phyloP scores from a whole-genome alignment of 2,888 invertebrate genomes.

The Dorcus parallelipipedus region DNA sequence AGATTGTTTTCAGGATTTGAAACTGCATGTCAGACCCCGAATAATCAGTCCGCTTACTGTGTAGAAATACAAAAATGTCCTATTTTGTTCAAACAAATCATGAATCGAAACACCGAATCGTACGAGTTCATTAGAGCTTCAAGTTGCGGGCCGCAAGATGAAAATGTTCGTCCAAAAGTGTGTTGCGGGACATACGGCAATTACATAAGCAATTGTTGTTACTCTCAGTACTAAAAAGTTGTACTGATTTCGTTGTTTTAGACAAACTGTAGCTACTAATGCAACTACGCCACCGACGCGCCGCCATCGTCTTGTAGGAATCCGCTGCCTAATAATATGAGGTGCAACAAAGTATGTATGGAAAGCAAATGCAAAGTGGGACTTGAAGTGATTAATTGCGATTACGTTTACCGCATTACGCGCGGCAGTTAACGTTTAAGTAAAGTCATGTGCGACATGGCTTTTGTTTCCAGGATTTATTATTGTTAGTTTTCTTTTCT shows the following conservation, averaged over 20 bases:
- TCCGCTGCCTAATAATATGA: no score
- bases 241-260: not conserved
- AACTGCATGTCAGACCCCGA: slow-evolving; percentile 47
- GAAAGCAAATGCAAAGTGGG: no score
- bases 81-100: slow-evolving; percentile 40
- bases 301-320: not conserved
- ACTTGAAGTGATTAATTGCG: no score
- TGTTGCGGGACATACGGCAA: slow-evolving; percentile 38
- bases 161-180: slow-evolving; percentile 33
- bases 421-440: no score
- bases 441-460: no score
- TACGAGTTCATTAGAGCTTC: slow-evolving; percentile 34
- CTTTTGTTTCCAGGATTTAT: no score
- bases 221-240: not conserved
- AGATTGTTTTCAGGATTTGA: slow-evolving; percentile 31
- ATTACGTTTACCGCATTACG: no score
- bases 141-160: slow-evolving; percentile 35
- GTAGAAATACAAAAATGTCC: slow-evolving; percentile 46
- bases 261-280: not conserved
- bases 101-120: slow-evolving; percentile 25
- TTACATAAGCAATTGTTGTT: not conserved
- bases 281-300: no score
- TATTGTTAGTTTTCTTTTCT: no score
- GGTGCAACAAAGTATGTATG: no score
- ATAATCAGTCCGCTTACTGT: slow-evolving; percentile 45